phyloP scores from a whole-genome alignment of 2,888 invertebrate genomes.

The Athalia rosae region DNA sequence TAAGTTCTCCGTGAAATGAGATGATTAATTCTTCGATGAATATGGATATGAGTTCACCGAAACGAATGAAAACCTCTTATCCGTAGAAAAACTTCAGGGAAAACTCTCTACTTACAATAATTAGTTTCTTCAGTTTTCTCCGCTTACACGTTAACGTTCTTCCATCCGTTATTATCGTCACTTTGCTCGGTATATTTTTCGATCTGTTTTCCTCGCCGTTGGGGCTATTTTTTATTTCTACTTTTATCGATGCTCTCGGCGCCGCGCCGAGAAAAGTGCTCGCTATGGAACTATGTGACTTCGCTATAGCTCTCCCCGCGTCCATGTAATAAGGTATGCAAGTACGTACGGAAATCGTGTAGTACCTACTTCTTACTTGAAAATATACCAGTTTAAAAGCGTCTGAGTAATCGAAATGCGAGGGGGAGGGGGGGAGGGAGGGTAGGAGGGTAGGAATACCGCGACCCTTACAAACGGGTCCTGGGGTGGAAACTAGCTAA shows the following conservation, averaged over 20 bases:
- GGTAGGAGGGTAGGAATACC: too few relatives aligned
- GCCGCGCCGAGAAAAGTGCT: too few relatives aligned
- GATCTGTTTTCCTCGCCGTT: constrained; percentile 6
- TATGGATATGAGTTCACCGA: constrained; percentile 6
- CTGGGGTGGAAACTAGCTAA: too few relatives aligned
- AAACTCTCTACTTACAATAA: constrained; percentile 39
- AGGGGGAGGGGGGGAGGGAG: too few relatives aligned
- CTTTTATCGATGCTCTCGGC: background rate
- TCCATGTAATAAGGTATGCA: too few relatives aligned
- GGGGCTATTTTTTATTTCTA: background rate
- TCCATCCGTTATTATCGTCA: background rate
- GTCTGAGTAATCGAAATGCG: too few relatives aligned
- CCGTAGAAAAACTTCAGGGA: background rate
- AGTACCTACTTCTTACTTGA: too few relatives aligned
- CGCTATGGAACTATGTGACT: too few relatives aligned
- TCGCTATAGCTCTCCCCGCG: too few relatives aligned
- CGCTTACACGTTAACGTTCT: constrained; percentile 8
- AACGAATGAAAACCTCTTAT: constrained; percentile 12
- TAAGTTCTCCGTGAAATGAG: background rate
- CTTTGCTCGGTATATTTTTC: constrained; percentile 1
- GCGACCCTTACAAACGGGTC: too few relatives aligned
- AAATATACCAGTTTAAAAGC: too few relatives aligned
- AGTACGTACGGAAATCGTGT: too few relatives aligned
- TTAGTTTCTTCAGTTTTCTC: constrained; percentile 42
- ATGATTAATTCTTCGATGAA: constrained; percentile 3